Percentiles rank a stretch among this genome's conserved stretches.
Evolutionary conservation across 2,113 vertebrate species (phyloP).

Genomic region (Syrmaticus mikado): DNA sequence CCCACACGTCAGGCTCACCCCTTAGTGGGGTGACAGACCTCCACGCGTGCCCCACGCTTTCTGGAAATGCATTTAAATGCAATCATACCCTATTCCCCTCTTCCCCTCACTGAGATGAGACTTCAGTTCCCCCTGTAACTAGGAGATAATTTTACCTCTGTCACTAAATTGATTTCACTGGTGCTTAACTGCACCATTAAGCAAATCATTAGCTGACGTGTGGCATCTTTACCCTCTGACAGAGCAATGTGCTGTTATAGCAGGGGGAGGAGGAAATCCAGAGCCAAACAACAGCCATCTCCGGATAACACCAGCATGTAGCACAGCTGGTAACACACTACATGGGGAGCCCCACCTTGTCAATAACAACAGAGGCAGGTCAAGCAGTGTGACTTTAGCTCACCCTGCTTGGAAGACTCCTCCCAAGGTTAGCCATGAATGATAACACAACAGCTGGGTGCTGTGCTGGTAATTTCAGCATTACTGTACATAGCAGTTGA

Average conservation of each 20-base stretch:
- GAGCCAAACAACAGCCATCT: neutral
- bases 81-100: neutral
- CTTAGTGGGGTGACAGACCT: fast-evolving
- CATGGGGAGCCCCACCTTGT: neutral
- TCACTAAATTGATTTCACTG: constrained; percentile 21
- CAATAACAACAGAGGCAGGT: neutral
- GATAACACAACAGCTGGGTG: fast-evolving
- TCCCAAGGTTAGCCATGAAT: neutral
- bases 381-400: neutral
- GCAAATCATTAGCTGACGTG: constrained; percentile 7
- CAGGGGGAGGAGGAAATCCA: neutral
- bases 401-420: neutral
- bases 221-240: neutral
- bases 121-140: constrained; percentile 23
- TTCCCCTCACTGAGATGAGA: neutral
- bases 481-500: fast-evolving
- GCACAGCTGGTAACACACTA: neutral
- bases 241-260: neutral
- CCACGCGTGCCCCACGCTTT: neutral
- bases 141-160: constrained; percentile 55
- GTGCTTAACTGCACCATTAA: neutral
- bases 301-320: fast-evolving
- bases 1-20: neutral
- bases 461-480: neutral
- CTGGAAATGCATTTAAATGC: neutral